These are phyloP conservation scores for Patella ulyssiponensis DNA, from an alignment of 2,888 invertebrate genomes.

Conservation along the genomic window DNA sequence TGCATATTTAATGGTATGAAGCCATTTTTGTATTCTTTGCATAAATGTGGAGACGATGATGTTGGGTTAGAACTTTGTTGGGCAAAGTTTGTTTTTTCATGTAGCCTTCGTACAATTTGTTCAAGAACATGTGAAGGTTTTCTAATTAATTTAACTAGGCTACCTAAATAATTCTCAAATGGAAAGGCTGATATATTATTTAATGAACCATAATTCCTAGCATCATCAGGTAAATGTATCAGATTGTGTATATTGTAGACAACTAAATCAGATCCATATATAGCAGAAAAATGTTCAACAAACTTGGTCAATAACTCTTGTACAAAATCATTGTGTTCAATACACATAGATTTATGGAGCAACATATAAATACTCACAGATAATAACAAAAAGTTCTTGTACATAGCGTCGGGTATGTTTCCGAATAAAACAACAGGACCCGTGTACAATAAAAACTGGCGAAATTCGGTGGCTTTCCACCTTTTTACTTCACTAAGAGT, in stretches of 20 bases:
- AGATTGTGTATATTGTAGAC: constrained; percentile 14
- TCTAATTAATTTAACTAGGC: constrained; percentile 6
- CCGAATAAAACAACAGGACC: constrained; percentile 43
- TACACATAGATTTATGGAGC: too few species aligned
- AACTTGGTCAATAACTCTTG: constrained; percentile 33
- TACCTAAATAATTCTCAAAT: constrained; percentile 16
- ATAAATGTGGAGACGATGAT: too few species aligned
- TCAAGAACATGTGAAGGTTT: constrained; percentile 8
- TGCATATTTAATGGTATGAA: too few species aligned
- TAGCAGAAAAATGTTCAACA: constrained; percentile 32
- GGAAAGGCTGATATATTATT: constrained; percentile 21
- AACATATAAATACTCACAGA: too few species aligned
- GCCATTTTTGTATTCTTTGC: too few species aligned
- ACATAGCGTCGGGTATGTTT: too few species aligned
- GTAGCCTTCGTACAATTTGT: constrained; percentile 7
- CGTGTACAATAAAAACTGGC: constrained; percentile 57
- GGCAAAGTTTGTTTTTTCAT: not conserved
- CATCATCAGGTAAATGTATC: constrained; percentile 17
- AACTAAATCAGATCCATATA: constrained; percentile 33
- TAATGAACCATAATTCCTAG: constrained; percentile 6
- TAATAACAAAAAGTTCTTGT: too few species aligned
- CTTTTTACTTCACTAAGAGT: constrained; percentile 43
- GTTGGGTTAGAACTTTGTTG: not conserved
- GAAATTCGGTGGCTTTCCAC: constrained; percentile 59
- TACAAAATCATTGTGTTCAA: too few species aligned